These are phyloP conservation scores for Ramphastos sulfuratus DNA, from an alignment of 2,113 vertebrate species.

Conservation along the genomic window DNA sequence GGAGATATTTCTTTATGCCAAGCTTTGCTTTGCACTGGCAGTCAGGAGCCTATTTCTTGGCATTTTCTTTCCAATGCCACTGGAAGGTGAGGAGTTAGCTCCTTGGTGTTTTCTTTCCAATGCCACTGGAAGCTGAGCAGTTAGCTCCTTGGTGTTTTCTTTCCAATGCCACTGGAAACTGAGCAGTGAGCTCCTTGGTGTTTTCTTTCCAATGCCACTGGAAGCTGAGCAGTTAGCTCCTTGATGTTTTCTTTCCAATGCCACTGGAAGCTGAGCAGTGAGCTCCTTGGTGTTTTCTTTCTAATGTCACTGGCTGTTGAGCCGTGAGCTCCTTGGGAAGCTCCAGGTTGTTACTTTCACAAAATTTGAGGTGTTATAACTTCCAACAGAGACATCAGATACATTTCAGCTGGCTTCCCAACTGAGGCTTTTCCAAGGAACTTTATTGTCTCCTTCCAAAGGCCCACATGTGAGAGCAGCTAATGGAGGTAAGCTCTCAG, in stretches of 20 bases:
- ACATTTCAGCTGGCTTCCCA: background rate
- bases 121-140: background rate
- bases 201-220: background rate
- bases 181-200: background rate
- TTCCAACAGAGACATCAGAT: background rate
- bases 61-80: background rate
- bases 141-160: background rate
- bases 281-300: background rate
- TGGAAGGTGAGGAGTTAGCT: background rate
- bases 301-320: background rate
- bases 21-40: background rate
- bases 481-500: background rate
- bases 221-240: background rate
- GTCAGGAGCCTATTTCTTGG: background rate
- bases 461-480: background rate
- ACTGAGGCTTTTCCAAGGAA: background rate
- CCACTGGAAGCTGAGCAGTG: background rate
- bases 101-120: background rate
- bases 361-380: background rate
- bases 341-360: background rate
- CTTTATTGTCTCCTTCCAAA: background rate
- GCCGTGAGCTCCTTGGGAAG: background rate
- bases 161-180: background rate
- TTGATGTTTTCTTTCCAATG: background rate
- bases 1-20: background rate